Conservation (phyloP, 1,140 invertebrate genomes). For the Tetraneura akinire region DNA sequence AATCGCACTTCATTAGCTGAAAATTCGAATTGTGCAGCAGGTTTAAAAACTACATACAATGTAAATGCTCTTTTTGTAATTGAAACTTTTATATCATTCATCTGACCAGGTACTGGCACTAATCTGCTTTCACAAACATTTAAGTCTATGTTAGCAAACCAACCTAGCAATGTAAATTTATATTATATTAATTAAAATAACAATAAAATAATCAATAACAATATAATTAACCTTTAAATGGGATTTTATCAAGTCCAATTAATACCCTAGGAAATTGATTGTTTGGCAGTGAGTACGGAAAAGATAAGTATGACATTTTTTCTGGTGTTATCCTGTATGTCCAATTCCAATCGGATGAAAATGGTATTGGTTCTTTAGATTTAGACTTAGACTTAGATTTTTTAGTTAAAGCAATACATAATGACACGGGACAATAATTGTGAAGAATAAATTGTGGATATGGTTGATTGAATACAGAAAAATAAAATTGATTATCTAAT, state of each 20-base stretch:
- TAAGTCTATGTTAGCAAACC: slow-evolving; percentile 54
- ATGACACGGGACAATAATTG: slow-evolving; percentile 60
- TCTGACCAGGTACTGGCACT: slow-evolving; percentile 52
- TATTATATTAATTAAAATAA: not conserved
- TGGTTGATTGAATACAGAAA: slow-evolving; percentile 64
- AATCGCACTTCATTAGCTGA: slow-evolving; percentile 54
- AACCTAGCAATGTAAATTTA: slow-evolving; percentile 50
- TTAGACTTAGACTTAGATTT: slow-evolving; percentile 29
- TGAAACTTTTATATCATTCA: slow-evolving; percentile 54
- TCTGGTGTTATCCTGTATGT: slow-evolving; percentile 36
- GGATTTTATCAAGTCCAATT: slow-evolving; percentile 32
- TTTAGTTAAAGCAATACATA: slow-evolving; percentile 33
- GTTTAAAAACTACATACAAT: slow-evolving; percentile 54
- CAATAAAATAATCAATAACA: not conserved
- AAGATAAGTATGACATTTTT: slow-evolving; percentile 35
- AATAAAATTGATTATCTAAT: slow-evolving; percentile 63
- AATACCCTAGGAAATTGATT: slow-evolving; percentile 32
- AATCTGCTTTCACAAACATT: slow-evolving; percentile 54
- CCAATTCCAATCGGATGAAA: slow-evolving; percentile 53
- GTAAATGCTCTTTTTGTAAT: slow-evolving; percentile 54
- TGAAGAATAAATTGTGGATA: slow-evolving; percentile 64
- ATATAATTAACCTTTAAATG: slow-evolving; percentile 27
- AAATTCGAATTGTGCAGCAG: slow-evolving; percentile 55
- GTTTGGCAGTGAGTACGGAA: slow-evolving; percentile 17
- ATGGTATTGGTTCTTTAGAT: slow-evolving; percentile 31